Evolutionary conservation across 92 coral and sea anemone genomes (phyloP).

Genomic region (Desmophyllum pertusum): DNA sequence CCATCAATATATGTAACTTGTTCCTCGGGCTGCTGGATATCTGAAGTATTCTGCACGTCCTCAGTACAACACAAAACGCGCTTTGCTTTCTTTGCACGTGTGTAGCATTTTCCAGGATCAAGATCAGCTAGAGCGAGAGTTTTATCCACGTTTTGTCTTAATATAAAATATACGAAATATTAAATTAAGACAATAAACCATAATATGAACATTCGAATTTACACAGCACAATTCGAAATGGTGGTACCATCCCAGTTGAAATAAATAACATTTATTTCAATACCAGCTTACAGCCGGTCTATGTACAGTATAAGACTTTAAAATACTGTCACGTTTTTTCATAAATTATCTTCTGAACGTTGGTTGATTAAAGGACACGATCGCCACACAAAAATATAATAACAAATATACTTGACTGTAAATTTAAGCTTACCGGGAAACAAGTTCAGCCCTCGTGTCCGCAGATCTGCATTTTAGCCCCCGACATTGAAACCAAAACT

Average conservation of each 20-base stretch:
- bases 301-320: too few species aligned
- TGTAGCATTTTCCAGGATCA: constrained; percentile 64
- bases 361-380: too few species aligned
- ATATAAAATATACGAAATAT: constrained; percentile 15
- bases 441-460: not conserved
- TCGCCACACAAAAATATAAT: too few species aligned
- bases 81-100: constrained; percentile 48
- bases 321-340: too few species aligned
- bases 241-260: too few species aligned
- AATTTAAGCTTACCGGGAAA: constrained; percentile 3
- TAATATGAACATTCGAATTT: not conserved
- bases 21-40: constrained; percentile 9
- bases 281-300: too few species aligned
- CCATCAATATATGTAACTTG: constrained; percentile 26
- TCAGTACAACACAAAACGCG: constrained; percentile 46
- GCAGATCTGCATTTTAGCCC: not conserved
- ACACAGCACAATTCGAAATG: too few species aligned
- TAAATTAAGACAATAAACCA: not conserved
- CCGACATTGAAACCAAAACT: constrained; percentile 7
- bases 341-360: too few species aligned
- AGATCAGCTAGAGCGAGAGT: constrained; percentile 53
- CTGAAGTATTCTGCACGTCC: constrained; percentile 19
- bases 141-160: constrained; percentile 27
- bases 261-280: too few species aligned
- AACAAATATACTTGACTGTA: not conserved